Percentiles rank a stretch among this genome's conserved stretches.
Evolutionary conservation across 2,797 vertebrate species (phyloP).

Genomic region (Molothrus aeneus): DNA sequence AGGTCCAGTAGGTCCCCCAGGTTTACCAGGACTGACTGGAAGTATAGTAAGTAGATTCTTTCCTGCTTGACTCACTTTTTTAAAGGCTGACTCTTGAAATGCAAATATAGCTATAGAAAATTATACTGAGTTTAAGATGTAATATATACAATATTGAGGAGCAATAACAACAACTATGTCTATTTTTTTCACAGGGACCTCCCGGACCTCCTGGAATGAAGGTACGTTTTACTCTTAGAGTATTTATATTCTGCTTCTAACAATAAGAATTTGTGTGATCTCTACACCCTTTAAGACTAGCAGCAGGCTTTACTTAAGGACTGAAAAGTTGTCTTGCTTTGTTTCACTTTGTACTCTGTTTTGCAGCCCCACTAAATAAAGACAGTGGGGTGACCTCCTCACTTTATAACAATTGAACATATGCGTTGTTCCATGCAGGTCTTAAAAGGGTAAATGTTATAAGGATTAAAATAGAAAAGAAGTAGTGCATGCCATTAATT

Average conservation of each 20-base stretch:
- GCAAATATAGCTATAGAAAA: background rate
- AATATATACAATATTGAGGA: background rate
- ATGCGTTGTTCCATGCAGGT: background rate
- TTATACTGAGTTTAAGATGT: background rate
- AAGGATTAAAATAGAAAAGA: background rate
- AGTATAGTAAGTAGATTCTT: slow-evolving; percentile 82
- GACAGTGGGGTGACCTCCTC: background rate
- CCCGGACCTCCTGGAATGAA: slow-evolving; percentile 88
- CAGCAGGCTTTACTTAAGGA: background rate
- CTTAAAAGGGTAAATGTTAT: background rate
- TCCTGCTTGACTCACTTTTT: background rate
- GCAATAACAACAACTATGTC: background rate
- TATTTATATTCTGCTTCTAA: background rate
- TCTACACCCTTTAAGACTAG: background rate
- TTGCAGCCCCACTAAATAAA: background rate
- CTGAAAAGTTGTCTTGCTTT: background rate
- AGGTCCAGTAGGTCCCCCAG: slow-evolving; percentile 84
- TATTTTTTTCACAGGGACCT: slow-evolving; percentile 81
- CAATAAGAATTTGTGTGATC: background rate
- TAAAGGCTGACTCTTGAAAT: background rate
- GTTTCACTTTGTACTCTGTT: background rate
- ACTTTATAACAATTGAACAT: background rate
- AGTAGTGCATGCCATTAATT: background rate
- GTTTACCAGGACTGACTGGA: slow-evolving; percentile 84
- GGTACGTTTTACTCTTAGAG: slow-evolving; percentile 72